These are phyloP conservation scores for Bombyx mori DNA, from an alignment of 1,140 invertebrate genomes.

Conservation along the genomic window DNA sequence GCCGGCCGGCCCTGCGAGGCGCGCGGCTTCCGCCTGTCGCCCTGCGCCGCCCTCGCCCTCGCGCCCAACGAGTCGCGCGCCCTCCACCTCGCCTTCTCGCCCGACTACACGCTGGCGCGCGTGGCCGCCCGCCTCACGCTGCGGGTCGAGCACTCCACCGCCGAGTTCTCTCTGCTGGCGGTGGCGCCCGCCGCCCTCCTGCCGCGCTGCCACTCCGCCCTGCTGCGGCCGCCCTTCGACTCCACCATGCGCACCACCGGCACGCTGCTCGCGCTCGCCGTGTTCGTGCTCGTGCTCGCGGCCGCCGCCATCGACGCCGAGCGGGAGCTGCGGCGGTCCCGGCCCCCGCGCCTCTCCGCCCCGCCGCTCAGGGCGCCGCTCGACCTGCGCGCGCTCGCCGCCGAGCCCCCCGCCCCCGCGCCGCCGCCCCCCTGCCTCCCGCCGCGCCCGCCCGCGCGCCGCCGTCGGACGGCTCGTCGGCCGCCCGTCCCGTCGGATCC, in stretches of 20 bases:
- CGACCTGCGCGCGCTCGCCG: slow-evolving; percentile 23
- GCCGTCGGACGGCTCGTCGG: slow-evolving; percentile 17
- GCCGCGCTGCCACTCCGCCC: slow-evolving; percentile 75
- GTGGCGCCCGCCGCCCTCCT: slow-evolving; percentile 85
- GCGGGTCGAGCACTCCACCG: slow-evolving; percentile 65
- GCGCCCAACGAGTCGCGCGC: slow-evolving; percentile 80
- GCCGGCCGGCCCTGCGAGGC: slow-evolving; percentile 71
- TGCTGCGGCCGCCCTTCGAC: slow-evolving; percentile 89
- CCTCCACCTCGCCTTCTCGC: too few species aligned
- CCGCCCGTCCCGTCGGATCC: slow-evolving; percentile 23
- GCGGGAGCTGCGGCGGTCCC: slow-evolving; percentile 31
- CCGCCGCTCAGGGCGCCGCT: slow-evolving; percentile 24
- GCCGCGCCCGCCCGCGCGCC: slow-evolving; percentile 11
- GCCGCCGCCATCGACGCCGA: slow-evolving; percentile 38
- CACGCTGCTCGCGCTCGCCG: slow-evolving; percentile 23
- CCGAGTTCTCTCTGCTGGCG: slow-evolving; percentile 82
- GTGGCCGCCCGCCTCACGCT: slow-evolving; percentile 73
- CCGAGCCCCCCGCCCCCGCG: slow-evolving; percentile 10
- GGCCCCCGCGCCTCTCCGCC: slow-evolving; percentile 17
- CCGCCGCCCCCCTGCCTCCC: background rate
- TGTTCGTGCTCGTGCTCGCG: slow-evolving; percentile 32
- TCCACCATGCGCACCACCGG: slow-evolving; percentile 34
- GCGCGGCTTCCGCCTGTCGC: slow-evolving; percentile 35
- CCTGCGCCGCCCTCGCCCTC: slow-evolving; percentile 81
- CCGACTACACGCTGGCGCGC: slow-evolving; percentile 93